phyloP scores from a whole-genome alignment of 37 sponge, comb jelly and placozoan genomes.

The Corticium candelabrum region DNA sequence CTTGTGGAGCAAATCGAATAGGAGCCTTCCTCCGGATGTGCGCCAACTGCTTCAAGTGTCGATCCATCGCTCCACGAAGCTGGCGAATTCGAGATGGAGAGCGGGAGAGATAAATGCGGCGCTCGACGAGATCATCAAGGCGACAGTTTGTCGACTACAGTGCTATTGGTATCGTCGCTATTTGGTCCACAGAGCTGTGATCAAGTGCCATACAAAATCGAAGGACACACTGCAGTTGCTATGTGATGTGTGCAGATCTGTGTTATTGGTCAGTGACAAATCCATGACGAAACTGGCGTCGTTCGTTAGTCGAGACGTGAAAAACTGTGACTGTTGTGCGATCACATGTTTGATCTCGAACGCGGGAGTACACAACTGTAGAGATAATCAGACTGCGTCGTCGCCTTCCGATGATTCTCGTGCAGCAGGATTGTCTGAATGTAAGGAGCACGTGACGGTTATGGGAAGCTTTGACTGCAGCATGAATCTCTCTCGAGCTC shows the following conservation, averaged over 20 bases:
- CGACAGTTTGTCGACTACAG: not conserved
- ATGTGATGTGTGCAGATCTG: too few species aligned
- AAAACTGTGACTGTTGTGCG: not conserved
- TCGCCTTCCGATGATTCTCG: not conserved
- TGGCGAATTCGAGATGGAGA: not conserved
- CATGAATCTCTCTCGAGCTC: not conserved
- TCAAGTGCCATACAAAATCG: not conserved
- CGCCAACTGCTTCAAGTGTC: not conserved
- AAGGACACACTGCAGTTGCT: not conserved
- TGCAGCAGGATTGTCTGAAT: too few species aligned
- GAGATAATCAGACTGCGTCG: not conserved
- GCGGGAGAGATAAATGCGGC: not conserved
- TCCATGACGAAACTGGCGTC: not conserved
- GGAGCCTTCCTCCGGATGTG: not conserved
- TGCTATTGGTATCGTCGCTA: not conserved
- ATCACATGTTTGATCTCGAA: not conserved
- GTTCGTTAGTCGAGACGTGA: not conserved
- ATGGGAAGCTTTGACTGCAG: too few species aligned
- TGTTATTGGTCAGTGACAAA: too few species aligned
- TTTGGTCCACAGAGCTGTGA: not conserved
- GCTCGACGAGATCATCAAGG: not conserved
- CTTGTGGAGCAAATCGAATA: too few species aligned
- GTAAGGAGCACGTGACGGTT: too few species aligned
- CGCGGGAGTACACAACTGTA: too few species aligned
- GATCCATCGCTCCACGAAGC: not conserved